These are phyloP conservation scores for Cheilinus undulatus DNA, from an alignment of 2,113 vertebrate species.

Conservation along the genomic window DNA sequence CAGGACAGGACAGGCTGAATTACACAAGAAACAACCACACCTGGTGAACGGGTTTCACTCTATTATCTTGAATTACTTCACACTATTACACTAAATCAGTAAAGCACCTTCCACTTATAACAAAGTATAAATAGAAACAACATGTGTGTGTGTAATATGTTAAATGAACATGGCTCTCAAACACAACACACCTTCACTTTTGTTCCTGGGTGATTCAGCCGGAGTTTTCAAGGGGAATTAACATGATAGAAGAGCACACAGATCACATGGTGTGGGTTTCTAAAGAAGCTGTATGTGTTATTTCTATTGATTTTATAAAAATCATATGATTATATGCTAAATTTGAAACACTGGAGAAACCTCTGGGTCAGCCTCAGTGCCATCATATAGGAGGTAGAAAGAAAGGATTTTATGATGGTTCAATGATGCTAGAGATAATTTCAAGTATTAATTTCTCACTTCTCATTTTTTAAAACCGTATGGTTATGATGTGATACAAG, in stretches of 20 bases:
- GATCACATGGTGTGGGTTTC: background rate
- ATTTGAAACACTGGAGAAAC: too few relatives aligned
- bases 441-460: too few relatives aligned
- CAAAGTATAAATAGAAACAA: background rate
- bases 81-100: background rate
- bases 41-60: slow-evolving; percentile 23
- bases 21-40: slow-evolving; percentile 28
- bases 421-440: too few relatives aligned
- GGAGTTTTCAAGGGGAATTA: background rate
- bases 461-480: too few relatives aligned
- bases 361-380: too few relatives aligned
- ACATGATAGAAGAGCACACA: background rate
- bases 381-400: too few relatives aligned
- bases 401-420: too few relatives aligned
- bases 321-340: too few relatives aligned
- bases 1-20: slow-evolving; percentile 33
- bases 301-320: too few relatives aligned
- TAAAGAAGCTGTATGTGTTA: too few relatives aligned
- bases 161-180: background rate
- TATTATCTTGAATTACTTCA: slow-evolving; percentile 16
- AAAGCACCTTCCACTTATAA: rapidly evolving
- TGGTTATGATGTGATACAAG: too few relatives aligned
- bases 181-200: background rate
- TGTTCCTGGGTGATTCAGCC: background rate
- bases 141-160: background rate